Evolutionary conservation across 2,797 vertebrate species (phyloP), one percentile per base, ranked within the genome.

Genomic region (Anas acuta): DNA sequence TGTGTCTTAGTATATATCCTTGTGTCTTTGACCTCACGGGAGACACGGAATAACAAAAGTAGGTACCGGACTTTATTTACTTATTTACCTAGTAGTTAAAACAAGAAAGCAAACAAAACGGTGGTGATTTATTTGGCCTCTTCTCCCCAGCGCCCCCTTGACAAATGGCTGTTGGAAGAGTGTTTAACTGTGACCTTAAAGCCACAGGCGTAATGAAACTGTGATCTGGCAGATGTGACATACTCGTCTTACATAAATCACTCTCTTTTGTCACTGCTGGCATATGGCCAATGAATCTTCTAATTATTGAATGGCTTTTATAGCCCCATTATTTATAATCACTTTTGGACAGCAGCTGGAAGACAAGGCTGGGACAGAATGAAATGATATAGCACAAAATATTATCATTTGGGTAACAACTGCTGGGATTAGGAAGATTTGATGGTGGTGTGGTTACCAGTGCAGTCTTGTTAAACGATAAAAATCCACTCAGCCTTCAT

Each of bases 241-340:
- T 86, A 60, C 86, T 91, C 95, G 87, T 92, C 94, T 98, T 92
- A 85, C 75, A 94, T 97, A 97, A 97, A 98, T 98, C 97, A 97
- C 93, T 95, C 95, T 93, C 93, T 90, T 91, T 97, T 96, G 97
- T 97, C 67, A 80, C 77, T 77, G 92, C 76, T 97, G 97, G 97
- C 97, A 95, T 97, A 96, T 97, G 97, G 97, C 97, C 98, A 97
- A 76, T 95, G 96, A 97, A 95, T 96, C 97, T 95, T 97, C 96
- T 97, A 97, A 97, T 97, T 97, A 97, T 93, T 96, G 92, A 97
- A 95, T 96, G 96, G 92, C 90, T 97, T 98, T 98, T 97, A 97
- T 97, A 97, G 96, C 88, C 80, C 96, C 96, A 94, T 98, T 97
- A 97, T 96, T 98, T 97, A 96, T 96, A 97, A 97, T 97, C 95